These are phyloP conservation scores for Chlorops oryzae DNA, from an alignment of 1,140 invertebrate species.

Conservation along the genomic window DNA sequence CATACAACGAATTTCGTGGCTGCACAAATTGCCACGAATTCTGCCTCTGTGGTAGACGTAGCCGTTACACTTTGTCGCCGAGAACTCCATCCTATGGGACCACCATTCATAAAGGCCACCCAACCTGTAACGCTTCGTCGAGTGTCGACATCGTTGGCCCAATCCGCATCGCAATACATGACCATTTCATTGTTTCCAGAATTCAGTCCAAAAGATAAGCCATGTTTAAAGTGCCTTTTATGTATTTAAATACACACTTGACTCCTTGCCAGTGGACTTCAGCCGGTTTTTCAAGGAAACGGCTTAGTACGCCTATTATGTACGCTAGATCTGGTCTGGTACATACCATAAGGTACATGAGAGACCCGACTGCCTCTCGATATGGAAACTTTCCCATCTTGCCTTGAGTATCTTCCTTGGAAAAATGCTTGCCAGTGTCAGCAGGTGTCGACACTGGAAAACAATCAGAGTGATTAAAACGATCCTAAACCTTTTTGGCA, in stretches of 20 bases:
- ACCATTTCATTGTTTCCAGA: too few species aligned
- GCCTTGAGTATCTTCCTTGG: background rate
- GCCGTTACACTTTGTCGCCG: slow-evolving; percentile 47
- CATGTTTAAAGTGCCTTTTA: slow-evolving; percentile 21
- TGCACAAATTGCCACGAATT: slow-evolving; percentile 47
- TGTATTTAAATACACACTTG: too few species aligned
- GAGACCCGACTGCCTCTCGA: slow-evolving; percentile 39
- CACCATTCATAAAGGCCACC: slow-evolving; percentile 35
- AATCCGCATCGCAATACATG: slow-evolving; percentile 46
- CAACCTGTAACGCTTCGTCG: slow-evolving; percentile 33
- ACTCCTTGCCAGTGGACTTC: slow-evolving; percentile 27
- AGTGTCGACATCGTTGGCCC: slow-evolving; percentile 33
- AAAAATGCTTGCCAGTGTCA: slow-evolving; percentile 1
- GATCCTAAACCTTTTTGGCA: background rate
- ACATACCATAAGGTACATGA: slow-evolving; percentile 41
- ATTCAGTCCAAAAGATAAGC: too few species aligned
- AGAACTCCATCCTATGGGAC: slow-evolving; percentile 44
- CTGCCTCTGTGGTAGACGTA: slow-evolving; percentile 49
- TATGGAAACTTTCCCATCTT: background rate
- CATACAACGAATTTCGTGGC: slow-evolving; percentile 42
- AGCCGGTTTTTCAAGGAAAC: slow-evolving; percentile 37
- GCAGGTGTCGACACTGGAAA: slow-evolving; percentile 5
- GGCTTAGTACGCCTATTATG: slow-evolving; percentile 31
- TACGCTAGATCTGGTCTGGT: slow-evolving; percentile 45
- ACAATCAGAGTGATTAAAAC: slow-evolving; percentile 7